Evolutionary conservation across 2,113 vertebrate species (phyloP).

Genomic region (Pseudorasbora parva): DNA sequence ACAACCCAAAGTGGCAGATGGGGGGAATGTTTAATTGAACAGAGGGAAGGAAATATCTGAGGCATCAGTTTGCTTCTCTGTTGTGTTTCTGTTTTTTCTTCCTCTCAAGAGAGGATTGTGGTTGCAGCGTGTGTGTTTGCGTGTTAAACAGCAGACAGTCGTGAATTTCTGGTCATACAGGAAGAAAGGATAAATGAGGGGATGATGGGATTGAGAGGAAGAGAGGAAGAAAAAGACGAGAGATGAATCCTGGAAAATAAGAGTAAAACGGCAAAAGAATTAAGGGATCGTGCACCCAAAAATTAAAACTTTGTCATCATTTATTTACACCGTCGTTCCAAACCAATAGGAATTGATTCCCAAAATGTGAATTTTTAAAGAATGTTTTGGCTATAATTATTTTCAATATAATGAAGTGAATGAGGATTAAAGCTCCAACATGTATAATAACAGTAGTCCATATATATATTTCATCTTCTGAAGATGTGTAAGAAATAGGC

Average conservation of each 20-base stretch:
- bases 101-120: constrained; percentile 63
- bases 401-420: background rate
- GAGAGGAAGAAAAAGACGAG: constrained; percentile 11
- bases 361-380: background rate
- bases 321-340: background rate
- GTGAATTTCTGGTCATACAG: constrained; percentile 26
- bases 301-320: background rate
- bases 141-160: constrained; percentile 16
- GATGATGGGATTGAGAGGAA: background rate
- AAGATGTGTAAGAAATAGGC: background rate
- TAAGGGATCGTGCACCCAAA: background rate
- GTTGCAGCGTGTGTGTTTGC: constrained; percentile 9
- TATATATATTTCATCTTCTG: background rate
- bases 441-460: background rate
- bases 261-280: background rate
- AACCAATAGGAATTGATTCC: background rate
- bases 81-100: constrained; percentile 61
- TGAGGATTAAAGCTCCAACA: background rate
- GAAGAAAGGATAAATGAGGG: background rate
- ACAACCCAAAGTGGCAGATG: constrained; percentile 70
- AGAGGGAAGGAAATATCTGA: constrained; percentile 73
- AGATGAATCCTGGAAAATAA: background rate
- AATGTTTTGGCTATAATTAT: background rate
- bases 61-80: constrained; percentile 63
- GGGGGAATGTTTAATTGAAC: constrained; percentile 79